Percentiles rank a stretch among this genome's conserved stretches.
Conservation (phyloP, 2,797 vertebrate genomes). For the Manis pentadactyla region DNA sequence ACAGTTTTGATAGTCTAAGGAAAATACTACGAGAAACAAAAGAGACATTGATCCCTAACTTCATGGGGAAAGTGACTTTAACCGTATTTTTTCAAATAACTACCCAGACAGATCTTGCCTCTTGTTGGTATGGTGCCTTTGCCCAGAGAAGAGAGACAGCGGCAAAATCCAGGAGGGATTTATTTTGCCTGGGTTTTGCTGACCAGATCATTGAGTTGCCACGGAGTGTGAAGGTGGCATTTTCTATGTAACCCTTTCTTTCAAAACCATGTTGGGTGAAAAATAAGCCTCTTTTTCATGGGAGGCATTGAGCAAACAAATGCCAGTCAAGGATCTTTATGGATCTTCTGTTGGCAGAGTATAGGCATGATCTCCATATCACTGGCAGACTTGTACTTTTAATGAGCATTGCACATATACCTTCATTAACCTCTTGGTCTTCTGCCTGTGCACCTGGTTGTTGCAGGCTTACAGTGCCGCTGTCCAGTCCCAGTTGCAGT, state of each 20-base stretch:
- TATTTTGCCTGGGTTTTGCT: neutral
- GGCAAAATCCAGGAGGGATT: neutral
- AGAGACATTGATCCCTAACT: neutral
- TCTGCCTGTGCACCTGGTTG: neutral
- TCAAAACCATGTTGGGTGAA: neutral
- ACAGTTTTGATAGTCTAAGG: neutral
- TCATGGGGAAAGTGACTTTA: neutral
- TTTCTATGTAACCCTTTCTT: constrained; percentile 15
- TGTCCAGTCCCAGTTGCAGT: constrained; percentile 96
- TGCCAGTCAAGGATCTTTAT: neutral
- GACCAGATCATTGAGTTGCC: constrained; percentile 14
- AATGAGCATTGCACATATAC: neutral
- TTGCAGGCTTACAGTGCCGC: constrained; percentile 96
- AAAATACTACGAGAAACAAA: neutral
- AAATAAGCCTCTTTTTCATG: constrained; percentile 24
- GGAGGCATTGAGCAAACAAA: neutral
- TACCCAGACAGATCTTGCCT: neutral
- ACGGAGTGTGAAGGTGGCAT: neutral
- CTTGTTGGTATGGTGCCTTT: neutral
- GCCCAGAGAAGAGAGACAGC: neutral
- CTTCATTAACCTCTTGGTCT: neutral
- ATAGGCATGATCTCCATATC: neutral
- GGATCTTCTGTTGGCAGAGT: neutral
- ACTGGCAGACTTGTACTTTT: neutral
- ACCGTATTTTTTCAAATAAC: constrained; percentile 26